These are phyloP conservation scores for Sweltsa coloradensis DNA, from an alignment of 1,140 invertebrate genomes.

Conservation along the genomic window DNA sequence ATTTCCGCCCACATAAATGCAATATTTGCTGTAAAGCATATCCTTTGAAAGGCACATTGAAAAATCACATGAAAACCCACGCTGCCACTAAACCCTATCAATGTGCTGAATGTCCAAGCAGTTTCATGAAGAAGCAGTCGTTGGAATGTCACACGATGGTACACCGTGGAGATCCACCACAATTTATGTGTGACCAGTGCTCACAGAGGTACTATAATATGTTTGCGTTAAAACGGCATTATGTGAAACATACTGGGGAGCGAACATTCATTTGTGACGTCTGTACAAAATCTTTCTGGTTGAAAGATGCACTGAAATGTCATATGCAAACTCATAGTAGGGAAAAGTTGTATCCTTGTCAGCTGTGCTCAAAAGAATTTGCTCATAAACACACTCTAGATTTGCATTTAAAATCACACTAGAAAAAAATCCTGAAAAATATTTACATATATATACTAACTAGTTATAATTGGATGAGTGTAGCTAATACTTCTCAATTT, in stretches of 20 bases:
- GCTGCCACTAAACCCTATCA: constrained; percentile 7
- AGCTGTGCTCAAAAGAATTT: constrained; percentile 2
- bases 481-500: too few species aligned
- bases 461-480: too few species aligned
- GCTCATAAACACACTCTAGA: constrained; percentile 8
- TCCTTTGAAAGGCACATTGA: constrained; percentile 1
- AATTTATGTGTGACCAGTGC: constrained; percentile 10
- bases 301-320: constrained; percentile 6
- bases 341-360: constrained; percentile 7
- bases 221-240: constrained; percentile 11
- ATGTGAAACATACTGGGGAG: constrained; percentile 54
- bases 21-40: constrained; percentile 4
- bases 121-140: constrained; percentile 11
- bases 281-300: constrained; percentile 43
- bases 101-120: constrained; percentile 3
- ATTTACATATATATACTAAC: too few species aligned
- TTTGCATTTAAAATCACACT: constrained; percentile 2
- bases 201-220: constrained; percentile 10
- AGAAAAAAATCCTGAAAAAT: background rate
- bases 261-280: constrained; percentile 64
- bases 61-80: constrained; percentile 10
- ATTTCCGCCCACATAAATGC: constrained; percentile 7
- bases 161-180: constrained; percentile 5
- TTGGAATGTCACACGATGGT: constrained; percentile 11
- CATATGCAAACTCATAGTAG: constrained; percentile 6